Evolutionary conservation across 2,888 invertebrate species (phyloP).

Genomic region (Geotrupes spiniger): DNA sequence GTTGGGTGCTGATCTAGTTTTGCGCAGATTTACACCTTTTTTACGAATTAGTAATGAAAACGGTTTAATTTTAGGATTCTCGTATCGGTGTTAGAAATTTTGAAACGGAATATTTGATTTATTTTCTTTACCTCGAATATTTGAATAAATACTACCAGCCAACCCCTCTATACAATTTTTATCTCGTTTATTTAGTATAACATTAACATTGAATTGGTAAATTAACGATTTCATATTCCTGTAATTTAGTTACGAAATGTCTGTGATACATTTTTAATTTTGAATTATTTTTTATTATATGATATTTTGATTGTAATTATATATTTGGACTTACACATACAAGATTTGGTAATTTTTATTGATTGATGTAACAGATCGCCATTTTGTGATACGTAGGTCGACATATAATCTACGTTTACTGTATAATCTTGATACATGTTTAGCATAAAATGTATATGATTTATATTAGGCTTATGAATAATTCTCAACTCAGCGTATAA

Average conservation of each 20-base stretch:
- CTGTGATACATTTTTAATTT: slow-evolving; percentile 34
- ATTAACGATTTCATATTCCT: too few species aligned
- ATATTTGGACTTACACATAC: slow-evolving; percentile 5
- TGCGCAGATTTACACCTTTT: too few species aligned
- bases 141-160: too few species aligned
- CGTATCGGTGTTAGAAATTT: too few species aligned
- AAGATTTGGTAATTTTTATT: slow-evolving; percentile 6
- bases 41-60: too few species aligned
- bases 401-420: slow-evolving; percentile 11
- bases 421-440: slow-evolving; percentile 15
- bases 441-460: slow-evolving; percentile 13
- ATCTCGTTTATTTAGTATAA: too few species aligned
- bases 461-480: slow-evolving; percentile 3
- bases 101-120: too few species aligned
- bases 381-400: slow-evolving; percentile 27
- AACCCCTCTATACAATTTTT: too few species aligned
- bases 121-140: too few species aligned
- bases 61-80: too few species aligned
- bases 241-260: slow-evolving; percentile 33
- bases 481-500: background rate
- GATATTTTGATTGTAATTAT: slow-evolving; percentile 16
- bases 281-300: slow-evolving; percentile 13
- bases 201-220: too few species aligned
- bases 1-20: too few species aligned
- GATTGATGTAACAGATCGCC: slow-evolving; percentile 20